Conservation (phyloP, 2,797 vertebrate species). For the Chloroceryle amazona region DNA sequence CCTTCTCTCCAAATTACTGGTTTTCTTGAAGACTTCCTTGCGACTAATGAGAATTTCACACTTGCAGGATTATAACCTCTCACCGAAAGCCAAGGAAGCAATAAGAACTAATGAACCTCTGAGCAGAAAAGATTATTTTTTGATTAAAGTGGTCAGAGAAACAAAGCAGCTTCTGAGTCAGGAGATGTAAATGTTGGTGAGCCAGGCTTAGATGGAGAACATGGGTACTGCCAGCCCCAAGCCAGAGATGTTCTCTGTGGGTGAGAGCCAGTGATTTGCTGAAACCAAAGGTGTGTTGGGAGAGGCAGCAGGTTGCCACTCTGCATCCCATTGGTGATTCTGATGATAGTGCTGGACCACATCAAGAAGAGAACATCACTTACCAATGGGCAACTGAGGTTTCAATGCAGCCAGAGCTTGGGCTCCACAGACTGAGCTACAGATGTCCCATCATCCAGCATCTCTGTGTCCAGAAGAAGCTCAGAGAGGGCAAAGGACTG, state of each 20-base stretch:
- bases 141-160: not conserved
- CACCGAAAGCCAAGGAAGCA: not conserved
- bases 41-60: not conserved
- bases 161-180: not conserved
- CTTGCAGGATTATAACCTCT: not conserved
- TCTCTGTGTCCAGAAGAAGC: not conserved
- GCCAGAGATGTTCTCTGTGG: rapidly evolving
- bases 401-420: not conserved
- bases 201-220: not conserved
- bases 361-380: not conserved
- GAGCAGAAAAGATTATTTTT: not conserved
- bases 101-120: not conserved
- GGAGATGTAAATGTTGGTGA: not conserved
- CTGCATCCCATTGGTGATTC: not conserved
- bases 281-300: not conserved
- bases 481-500: not conserved
- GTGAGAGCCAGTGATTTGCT: not conserved
- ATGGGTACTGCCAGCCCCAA: not conserved
- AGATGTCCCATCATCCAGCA: rapidly evolving
- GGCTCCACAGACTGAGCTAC: not conserved
- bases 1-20: not conserved
- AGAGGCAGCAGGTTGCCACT: not conserved
- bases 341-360: rapidly evolving
- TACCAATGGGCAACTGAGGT: not conserved
- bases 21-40: not conserved